Evolutionary conservation across 2,888 invertebrate species (phyloP), one percentile per base, ranked within the genome.

Genomic region (Geophilus truncorum): DNA sequence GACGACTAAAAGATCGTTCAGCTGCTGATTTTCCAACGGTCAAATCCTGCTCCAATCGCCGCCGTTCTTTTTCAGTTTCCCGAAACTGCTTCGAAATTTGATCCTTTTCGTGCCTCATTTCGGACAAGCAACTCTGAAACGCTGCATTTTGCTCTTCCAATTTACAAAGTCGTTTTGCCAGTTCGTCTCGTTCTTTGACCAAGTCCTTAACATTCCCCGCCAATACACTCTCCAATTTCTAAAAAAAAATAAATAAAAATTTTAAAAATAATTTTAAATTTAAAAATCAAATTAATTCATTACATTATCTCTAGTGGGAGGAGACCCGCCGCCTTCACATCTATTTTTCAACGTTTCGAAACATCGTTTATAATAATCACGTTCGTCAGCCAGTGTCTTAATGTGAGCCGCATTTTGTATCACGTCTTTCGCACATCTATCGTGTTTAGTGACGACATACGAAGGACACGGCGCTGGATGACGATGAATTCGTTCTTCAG

Each of bases 341-440:
- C 70, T 25, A 28, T 25, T 78, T 9, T 51, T 45, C 45, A 78
- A 45, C n/a, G 23, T 45, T 45, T 78, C 78, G 21, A 23, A 78
- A 28, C 28, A 28, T 25, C 45, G 40, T 40, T 78, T 15, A 78
- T 78, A 78, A 78, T 78, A 78, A 45, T 78, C 78, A 10, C 78
- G 25, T n/a, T 78, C 78, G 0, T 78, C 78, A 15, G 15, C 45
- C 25, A 78, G 28, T 15, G 70, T 28, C 28, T 70, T 70, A 25
- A 70, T 70, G 10, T 70, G 70, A 25, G 25, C 25, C 25, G 70
- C 28, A 6, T 28, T 70, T 23, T 25, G 70, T 5, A 28, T 15
- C n/a, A n/a, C n/a, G 15, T 70, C 70, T 25, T 28, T 70, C 0
- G n/a, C 12, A 10, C 15, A 10, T 70, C 28, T 45, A 45, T 45